Evolutionary conservation across 2,797 vertebrate genomes (phyloP), one percentile per base, ranked within the genome.

Genomic region (Petrocephalus schoutedeni): DNA sequence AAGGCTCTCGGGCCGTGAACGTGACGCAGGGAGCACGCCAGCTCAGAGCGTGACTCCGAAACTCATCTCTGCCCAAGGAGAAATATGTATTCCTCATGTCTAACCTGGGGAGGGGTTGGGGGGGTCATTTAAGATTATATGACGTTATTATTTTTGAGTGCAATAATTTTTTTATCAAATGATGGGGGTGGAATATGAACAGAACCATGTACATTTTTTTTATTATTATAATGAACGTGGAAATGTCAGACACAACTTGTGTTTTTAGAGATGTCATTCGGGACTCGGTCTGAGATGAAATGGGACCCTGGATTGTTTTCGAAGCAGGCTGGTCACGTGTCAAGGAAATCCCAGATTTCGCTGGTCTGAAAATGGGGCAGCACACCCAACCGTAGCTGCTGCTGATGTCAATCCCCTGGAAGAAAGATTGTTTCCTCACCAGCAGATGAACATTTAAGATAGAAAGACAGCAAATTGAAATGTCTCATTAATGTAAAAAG

Each of bases 1-100:
- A 21, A 88, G 56, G 32, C 53, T 82, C 87, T 87, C 90, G 89
- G 86, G 87, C 91, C 71, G 56, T 10, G 16, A 49, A 84, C 41
- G 82, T 36, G 32, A 64, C 86, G 87, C 87, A 86, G 85, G 3
- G 45, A 92, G 93, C 93, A 94, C 94, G 89, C 90, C 91, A 74
- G 14, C 89, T 92, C 90, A 92, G 90, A 92, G 92, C 93, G 91
- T 92, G 87, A 92, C 90, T 85, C 90, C 23, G 54, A 4, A 32
- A 74, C n/a, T 9, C 61, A 23, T 45, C 86, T 74, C 93, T 92
- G 93, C 92, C 92, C 85, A 92, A 90, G 23, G 16, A 28, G 32
- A 36, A 57, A 32, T 9, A 67, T 67, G 23, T 28, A 67, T 71
- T 6, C 41, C 0, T 36, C 59, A 64, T 61, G 59, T 8, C 21